Percentiles rank a stretch among this genome's conserved stretches.
Conservation (phyloP, 2,888 invertebrate genomes). For the Xanthorhoe designata region DNA sequence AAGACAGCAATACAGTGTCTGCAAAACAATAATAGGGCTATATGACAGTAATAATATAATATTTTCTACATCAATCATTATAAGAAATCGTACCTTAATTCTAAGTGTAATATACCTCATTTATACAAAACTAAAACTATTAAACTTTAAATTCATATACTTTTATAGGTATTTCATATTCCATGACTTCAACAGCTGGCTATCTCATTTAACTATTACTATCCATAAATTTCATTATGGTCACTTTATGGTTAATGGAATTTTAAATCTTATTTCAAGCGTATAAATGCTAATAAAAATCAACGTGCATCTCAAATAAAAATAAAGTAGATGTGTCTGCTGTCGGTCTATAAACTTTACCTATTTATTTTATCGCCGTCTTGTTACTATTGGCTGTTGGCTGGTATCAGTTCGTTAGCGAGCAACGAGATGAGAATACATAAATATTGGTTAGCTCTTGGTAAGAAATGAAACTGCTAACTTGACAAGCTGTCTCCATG, state of each 20-base stretch:
- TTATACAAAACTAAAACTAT: too few relatives aligned
- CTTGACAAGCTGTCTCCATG: not conserved
- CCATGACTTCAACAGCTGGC: too few relatives aligned
- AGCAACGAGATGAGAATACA: conserved; percentile 37
- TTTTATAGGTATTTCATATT: too few relatives aligned
- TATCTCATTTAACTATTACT: not conserved
- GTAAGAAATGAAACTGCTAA: conserved; percentile 12
- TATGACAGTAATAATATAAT: too few relatives aligned
- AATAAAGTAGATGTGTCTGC: conserved; percentile 24
- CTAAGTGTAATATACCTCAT: too few relatives aligned
- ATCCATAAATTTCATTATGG: not conserved
- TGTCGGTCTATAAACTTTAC: conserved; percentile 34
- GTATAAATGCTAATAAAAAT: not conserved
- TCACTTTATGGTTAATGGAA: not conserved
- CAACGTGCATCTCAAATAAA: conserved; percentile 1
- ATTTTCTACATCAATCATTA: too few relatives aligned
- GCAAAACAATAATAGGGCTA: too few relatives aligned
- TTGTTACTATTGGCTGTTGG: conserved; percentile 31
- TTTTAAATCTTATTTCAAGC: not conserved
- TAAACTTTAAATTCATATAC: too few relatives aligned
- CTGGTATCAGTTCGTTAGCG: conserved; percentile 41
- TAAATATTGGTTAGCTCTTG: conserved; percentile 22
- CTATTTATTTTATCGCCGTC: conserved; percentile 41
- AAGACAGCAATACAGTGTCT: too few relatives aligned
- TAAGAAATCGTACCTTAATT: too few relatives aligned